A percentile compares a stretch with the other conserved stretches of the same genome.
Conservation (phyloP, 1,140 invertebrate species). For the Bilobella aurantiaca region DNA sequence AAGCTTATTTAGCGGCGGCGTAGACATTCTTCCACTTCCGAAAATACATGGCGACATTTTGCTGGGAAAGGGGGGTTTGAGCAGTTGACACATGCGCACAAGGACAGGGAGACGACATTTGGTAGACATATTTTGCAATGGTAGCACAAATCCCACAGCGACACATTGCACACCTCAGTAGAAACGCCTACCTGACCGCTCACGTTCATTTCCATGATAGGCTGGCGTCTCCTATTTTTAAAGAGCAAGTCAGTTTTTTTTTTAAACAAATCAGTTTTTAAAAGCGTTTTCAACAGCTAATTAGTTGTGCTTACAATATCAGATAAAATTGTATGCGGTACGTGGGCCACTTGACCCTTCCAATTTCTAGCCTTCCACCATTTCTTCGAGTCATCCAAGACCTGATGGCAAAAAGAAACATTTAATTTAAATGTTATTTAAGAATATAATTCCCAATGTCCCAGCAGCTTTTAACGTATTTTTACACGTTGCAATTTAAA, state of each 20-base stretch:
- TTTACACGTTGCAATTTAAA: too few relatives aligned
- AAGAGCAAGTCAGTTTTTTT: too few relatives aligned
- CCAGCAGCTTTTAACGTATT: too few relatives aligned
- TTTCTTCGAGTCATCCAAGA: constrained; percentile 87
- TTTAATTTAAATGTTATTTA: too few relatives aligned
- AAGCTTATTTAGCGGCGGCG: background rate
- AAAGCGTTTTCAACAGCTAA: constrained; percentile 32
- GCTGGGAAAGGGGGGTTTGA: background rate
- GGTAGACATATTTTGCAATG: background rate
- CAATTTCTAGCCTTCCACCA: constrained; percentile 97
- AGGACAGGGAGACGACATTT: background rate
- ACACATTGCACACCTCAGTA: background rate
- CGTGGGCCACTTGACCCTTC: constrained; percentile 77
- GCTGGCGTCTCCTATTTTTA: constrained; percentile 3
- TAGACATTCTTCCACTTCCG: background rate
- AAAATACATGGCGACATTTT: too few relatives aligned
- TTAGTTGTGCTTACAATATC: constrained; percentile 37
- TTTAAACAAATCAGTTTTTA: too few relatives aligned
- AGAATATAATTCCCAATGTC: too few relatives aligned
- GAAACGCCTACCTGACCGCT: constrained; percentile 16
- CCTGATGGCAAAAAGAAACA: too few relatives aligned
- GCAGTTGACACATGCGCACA: background rate
- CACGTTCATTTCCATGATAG: constrained; percentile 16
- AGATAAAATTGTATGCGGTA: constrained; percentile 93
- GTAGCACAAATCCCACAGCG: background rate